Percentiles rank a stretch among this genome's conserved stretches.
phyloP scores from a whole-genome alignment of 2,797 vertebrate genomes.

The Acanthis flammea region DNA sequence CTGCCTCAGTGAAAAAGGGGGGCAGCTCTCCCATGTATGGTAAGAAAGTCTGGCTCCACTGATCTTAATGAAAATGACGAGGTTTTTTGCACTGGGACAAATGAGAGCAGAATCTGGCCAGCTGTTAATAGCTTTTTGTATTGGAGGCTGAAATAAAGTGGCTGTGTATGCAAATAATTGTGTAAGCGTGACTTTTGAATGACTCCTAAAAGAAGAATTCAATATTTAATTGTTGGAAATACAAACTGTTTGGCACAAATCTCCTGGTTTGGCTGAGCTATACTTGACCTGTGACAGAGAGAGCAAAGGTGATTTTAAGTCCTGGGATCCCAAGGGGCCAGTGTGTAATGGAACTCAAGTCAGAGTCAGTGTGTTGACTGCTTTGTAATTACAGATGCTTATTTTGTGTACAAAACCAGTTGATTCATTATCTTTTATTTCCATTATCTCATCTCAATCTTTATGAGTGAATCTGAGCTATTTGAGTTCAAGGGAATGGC shows the following conservation, averaged over 20 bases:
- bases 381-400: neutral
- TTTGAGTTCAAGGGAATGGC: neutral
- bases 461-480: neutral
- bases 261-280: slow-evolving; percentile 26
- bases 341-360: neutral
- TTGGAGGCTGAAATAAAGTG: slow-evolving; percentile 27
- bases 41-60: neutral
- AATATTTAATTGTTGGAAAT: slow-evolving; percentile 3
- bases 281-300: slow-evolving; percentile 7
- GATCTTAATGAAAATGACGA: neutral
- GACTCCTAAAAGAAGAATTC: slow-evolving; percentile 11
- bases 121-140: slow-evolving; percentile 17
- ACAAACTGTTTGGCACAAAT: slow-evolving; percentile 27
- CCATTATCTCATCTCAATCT: slow-evolving; percentile 14
- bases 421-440: slow-evolving; percentile 4
- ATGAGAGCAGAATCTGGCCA: neutral
- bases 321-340: neutral
- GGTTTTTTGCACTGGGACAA: neutral
- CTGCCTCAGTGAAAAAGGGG: neutral
- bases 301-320: slow-evolving; percentile 34
- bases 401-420: slow-evolving; percentile 1
- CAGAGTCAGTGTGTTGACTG: neutral
- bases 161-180: slow-evolving; percentile 28
- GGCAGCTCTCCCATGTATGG: neutral
- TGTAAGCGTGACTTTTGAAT: neutral